Base-by-base conservation (phyloP, 2,888 invertebrate species). In the Scrobipalpa atriplicella region DNA sequence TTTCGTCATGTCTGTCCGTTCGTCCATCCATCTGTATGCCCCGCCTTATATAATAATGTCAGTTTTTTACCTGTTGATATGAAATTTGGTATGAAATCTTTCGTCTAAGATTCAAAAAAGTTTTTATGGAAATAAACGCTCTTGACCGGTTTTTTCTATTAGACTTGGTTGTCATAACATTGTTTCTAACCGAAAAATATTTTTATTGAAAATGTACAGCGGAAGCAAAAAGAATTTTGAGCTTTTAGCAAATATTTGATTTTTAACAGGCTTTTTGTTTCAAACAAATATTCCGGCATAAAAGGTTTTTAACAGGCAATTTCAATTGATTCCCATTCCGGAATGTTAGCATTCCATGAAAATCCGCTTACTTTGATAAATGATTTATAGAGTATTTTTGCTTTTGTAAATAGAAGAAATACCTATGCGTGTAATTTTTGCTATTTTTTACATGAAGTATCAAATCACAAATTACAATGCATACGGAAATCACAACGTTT, bases 271-370 rank as follows among this genome's bases (percentile, higher is more conserved):
- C 47, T 16, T 47, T 5, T 47, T 16, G 47, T 47, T 47, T 6
- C n/a, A n/a, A 47, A 47, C 47, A 47, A 47, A 47, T 47, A 47
- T 47, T 47, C 47, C 2, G 47, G n/a, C n/a, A 3, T 47, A n/a
- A 47, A 47, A 47, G 16, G n/a, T 16, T 47, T 47, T 47, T 47
- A 47, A 47, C n/a, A 47, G 47, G n/a, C 47, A 16, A 47, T n/a
- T n/a, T 47, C 7, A n/a, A n/a, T 47, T 47, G 29, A 29, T n/a
- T 47, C n/a, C 47, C n/a, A n/a, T 7, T n/a, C 16, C 16, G 47
- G 47, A n/a, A 47, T 47, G 47, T 47, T n/a, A 47, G 47, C n/a
- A 47, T 7, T 47, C n/a, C n/a, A n/a, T n/a, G n/a, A 16, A 16
- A 47, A 47, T 47, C 16, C 47, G 47, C 47, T 47, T 47, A n/a